A percentile compares a stretch with the other conserved stretches of the same genome.
Conservation (phyloP, 2,888 invertebrate species). For the Phasia obesa region DNA sequence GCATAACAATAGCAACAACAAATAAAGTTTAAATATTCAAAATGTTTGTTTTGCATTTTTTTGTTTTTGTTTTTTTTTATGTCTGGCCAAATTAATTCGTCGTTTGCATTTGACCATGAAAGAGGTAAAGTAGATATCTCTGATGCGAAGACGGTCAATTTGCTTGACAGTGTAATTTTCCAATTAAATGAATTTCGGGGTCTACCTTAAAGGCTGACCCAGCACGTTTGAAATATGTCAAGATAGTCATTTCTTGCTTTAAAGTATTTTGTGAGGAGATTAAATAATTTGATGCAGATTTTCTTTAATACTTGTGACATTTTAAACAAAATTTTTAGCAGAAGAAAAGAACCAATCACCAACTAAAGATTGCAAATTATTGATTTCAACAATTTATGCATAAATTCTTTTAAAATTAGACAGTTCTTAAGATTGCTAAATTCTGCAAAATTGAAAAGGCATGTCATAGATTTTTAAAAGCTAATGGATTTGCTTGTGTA, state of each 20-base stretch:
- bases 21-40: constrained; percentile 53
- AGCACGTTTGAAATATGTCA: constrained; percentile 54
- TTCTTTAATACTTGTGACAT: constrained; percentile 67
- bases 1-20: constrained; percentile 45
- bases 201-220: constrained; percentile 35
- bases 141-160: constrained; percentile 65
- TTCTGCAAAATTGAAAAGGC: not conserved
- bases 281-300: constrained; percentile 66
- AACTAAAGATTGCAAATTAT: constrained; percentile 35
- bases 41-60: constrained; percentile 46
- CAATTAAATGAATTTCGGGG: constrained; percentile 68
- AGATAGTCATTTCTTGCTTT: constrained; percentile 59
- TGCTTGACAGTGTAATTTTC: constrained; percentile 70
- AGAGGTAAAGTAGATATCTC: constrained; percentile 25
- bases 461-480: not conserved
- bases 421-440: constrained; percentile 14
- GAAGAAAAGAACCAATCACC: constrained; percentile 22
- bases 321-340: constrained; percentile 37
- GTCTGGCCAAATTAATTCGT: constrained; percentile 49
- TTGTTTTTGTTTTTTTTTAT: not conserved
- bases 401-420: constrained; percentile 36
- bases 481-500: not conserved
- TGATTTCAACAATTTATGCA: constrained; percentile 13
- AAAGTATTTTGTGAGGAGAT: constrained; percentile 50
- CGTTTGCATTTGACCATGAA: constrained; percentile 51